These are phyloP conservation scores for Arizona elegans DNA, from an alignment of 2,113 vertebrate genomes.

Conservation along the genomic window DNA sequence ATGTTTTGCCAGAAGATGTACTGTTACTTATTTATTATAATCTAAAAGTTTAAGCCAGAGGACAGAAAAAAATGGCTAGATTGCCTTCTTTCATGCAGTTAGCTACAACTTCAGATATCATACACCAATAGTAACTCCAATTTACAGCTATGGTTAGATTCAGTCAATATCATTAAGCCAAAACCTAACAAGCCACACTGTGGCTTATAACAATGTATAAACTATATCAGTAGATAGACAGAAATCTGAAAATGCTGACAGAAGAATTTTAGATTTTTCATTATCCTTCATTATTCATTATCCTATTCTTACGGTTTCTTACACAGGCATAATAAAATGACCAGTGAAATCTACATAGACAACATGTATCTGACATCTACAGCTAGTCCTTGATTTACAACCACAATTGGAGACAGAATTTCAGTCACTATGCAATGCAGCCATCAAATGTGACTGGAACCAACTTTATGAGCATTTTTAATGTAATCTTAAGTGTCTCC, in stretches of 20 bases:
- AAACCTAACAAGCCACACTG: not conserved
- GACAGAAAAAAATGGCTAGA: not conserved
- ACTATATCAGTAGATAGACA: not conserved
- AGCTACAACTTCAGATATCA: not conserved
- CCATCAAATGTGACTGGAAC: not conserved
- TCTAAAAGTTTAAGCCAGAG: not conserved
- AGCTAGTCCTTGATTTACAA: not conserved
- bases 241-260: not conserved
- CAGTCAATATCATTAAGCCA: not conserved
- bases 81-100: not conserved
- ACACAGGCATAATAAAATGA: not conserved
- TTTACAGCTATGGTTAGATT: not conserved
- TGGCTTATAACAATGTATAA: not conserved
- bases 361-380: not conserved
- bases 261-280: not conserved
- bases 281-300: not conserved
- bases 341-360: not conserved
- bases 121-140: not conserved
- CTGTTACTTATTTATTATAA: not conserved
- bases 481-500: not conserved
- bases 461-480: not conserved
- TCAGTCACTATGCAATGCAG: not conserved
- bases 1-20: not conserved
- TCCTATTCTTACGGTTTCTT: not conserved
- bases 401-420: not conserved